These are phyloP conservation scores for Muscidifurax raptorellus DNA, from an alignment of 1,140 invertebrate species.

Conservation along the genomic window DNA sequence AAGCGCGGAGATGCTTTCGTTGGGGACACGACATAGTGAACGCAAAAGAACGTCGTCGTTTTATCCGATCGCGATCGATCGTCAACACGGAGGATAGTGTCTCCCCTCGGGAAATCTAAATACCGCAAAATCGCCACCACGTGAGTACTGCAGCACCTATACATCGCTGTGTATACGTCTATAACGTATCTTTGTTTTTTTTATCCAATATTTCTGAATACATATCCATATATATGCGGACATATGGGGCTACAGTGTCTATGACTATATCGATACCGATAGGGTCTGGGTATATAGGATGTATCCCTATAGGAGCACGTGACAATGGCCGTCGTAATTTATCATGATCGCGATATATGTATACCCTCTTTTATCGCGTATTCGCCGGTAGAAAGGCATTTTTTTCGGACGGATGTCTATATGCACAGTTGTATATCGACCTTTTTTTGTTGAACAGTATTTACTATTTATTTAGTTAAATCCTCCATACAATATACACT, in stretches of 20 bases:
- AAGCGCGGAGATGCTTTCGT: not conserved
- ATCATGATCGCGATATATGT: conserved; percentile 11
- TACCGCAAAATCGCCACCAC: not conserved
- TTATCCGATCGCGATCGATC: conserved; percentile 7
- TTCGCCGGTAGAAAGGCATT: too few species aligned
- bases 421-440: too few species aligned
- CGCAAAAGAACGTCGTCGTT: conserved; percentile 10
- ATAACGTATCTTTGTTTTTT: conserved; percentile 20
- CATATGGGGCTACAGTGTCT: not conserved
- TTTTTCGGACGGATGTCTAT: too few species aligned
- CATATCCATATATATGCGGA: not conserved
- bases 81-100: not conserved
- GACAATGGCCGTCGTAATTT: conserved; percentile 31
- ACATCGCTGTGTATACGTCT: not conserved
- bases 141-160: not conserved
- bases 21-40: not conserved
- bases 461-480: too few species aligned
- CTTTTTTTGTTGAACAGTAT: too few species aligned
- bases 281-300: too few species aligned
- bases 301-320: not conserved
- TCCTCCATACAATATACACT: too few species aligned
- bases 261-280: not conserved
- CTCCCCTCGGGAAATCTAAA: conserved; percentile 20
- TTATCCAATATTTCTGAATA: not conserved
- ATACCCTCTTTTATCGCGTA: too few species aligned